These are phyloP conservation scores for Lepus oiostolus DNA, from an alignment of 2,797 vertebrate genomes.

Conservation along the genomic window DNA sequence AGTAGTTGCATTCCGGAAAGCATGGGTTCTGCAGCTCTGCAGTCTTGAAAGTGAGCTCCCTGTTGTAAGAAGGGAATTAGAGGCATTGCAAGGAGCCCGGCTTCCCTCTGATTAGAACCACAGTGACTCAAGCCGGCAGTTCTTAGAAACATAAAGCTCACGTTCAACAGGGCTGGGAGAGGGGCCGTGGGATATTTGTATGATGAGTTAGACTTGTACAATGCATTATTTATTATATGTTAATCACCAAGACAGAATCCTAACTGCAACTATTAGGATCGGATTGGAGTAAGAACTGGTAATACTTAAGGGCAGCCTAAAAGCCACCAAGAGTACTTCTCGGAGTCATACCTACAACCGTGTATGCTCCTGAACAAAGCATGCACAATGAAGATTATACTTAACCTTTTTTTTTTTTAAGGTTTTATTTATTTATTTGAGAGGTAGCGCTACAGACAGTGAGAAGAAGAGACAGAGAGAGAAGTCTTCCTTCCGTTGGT, in stretches of 20 bases:
- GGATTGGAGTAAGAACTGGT: not conserved
- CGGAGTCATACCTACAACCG: not conserved
- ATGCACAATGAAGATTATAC: not conserved
- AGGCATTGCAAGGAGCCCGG: not conserved
- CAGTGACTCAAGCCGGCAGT: not conserved
- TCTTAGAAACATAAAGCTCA: not conserved
- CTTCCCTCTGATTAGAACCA: not conserved
- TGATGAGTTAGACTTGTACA: not conserved
- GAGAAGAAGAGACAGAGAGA: too few species aligned
- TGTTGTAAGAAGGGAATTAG: not conserved
- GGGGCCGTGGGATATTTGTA: not conserved
- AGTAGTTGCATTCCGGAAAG: not conserved
- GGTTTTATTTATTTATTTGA: too few species aligned
- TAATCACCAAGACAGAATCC: slow-evolving; percentile 43
- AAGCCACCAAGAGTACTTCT: not conserved
- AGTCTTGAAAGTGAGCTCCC: not conserved
- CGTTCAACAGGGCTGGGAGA: not conserved
- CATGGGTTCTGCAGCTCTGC: not conserved
- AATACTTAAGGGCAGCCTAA: not conserved
- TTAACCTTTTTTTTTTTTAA: not conserved
- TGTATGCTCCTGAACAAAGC: not conserved
- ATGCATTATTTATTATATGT: not conserved
- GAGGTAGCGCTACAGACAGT: too few species aligned
- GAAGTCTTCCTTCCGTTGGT: too few species aligned
- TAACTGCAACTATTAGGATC: slow-evolving; percentile 5